These are phyloP conservation scores for Drosophila oshimai DNA, from an alignment of 1,140 invertebrate genomes.

Conservation along the genomic window DNA sequence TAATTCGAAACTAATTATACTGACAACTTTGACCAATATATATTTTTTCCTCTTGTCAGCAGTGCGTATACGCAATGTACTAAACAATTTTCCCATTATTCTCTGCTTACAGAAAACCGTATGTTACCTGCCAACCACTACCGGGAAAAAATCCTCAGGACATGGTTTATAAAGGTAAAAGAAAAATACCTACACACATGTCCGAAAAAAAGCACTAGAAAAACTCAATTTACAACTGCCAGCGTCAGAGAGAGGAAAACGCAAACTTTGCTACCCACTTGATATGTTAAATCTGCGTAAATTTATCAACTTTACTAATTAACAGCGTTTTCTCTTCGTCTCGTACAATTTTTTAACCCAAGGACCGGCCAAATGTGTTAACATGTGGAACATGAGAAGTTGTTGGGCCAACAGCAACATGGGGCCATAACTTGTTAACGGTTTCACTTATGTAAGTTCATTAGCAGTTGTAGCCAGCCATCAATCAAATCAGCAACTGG, in stretches of 20 bases:
- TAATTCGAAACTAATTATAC: neutral
- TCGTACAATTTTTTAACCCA: neutral
- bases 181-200: neutral
- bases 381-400: slow-evolving; percentile 28
- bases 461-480: slow-evolving; percentile 42
- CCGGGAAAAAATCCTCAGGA: neutral
- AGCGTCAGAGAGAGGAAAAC: neutral
- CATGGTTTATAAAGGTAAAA: slow-evolving; percentile 8
- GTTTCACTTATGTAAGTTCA: slow-evolving; percentile 64
- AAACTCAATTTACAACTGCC: slow-evolving; percentile 17
- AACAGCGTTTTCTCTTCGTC: slow-evolving; percentile 15
- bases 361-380: neutral
- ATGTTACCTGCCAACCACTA: neutral
- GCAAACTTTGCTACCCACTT: slow-evolving; percentile 29
- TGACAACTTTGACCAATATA: neutral
- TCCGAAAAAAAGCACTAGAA: neutral
- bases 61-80: neutral
- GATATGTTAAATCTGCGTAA: slow-evolving; percentile 51
- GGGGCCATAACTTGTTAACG: slow-evolving; percentile 58
- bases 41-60: neutral
- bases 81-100: neutral
- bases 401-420: neutral
- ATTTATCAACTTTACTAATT: slow-evolving; percentile 73
- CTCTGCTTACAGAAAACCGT: slow-evolving; percentile 12
- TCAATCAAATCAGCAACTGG: slow-evolving; percentile 77